Conservation (phyloP, 2,113 vertebrate species). For the Plestiodon gilberti region DNA sequence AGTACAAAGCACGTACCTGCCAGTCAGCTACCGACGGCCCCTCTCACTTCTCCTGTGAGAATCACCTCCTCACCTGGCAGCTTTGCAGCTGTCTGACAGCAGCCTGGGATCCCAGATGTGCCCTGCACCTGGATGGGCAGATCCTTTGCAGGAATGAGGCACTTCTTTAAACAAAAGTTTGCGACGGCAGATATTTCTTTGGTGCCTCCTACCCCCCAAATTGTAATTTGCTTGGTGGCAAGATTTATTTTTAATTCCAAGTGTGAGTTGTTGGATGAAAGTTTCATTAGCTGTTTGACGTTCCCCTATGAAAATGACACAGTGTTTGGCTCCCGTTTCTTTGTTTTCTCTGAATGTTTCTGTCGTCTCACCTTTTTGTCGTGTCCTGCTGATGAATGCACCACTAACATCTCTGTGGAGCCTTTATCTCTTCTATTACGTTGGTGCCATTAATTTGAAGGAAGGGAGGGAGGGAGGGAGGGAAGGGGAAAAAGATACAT, state of each 20-base stretch:
- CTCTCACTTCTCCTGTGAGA: not conserved
- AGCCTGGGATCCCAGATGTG: not conserved
- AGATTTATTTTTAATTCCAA: slow-evolving; percentile 28
- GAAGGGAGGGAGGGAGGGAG: too few species aligned
- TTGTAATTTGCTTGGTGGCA: not conserved
- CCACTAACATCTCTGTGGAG: not conserved
- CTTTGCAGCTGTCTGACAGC: not conserved
- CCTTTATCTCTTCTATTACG: slow-evolving; percentile 24
- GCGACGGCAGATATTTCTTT: too few species aligned
- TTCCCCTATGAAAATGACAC: slow-evolving; percentile 27
- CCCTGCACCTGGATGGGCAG: too few species aligned
- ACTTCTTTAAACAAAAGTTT: not conserved
- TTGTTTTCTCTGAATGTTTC: not conserved
- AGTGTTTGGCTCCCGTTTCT: slow-evolving; percentile 21
- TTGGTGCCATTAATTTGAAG: not conserved
- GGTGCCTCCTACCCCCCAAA: not conserved
- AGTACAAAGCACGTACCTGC: too few species aligned
- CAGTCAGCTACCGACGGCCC: too few species aligned
- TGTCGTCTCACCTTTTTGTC: slow-evolving; percentile 37
- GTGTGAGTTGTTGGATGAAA: slow-evolving; percentile 22
- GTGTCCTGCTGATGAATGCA: slow-evolving; percentile 33
- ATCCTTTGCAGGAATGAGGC: too few species aligned
- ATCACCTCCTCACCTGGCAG: not conserved
- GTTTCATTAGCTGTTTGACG: slow-evolving; percentile 47
- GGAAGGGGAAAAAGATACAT: not conserved